phyloP scores from a whole-genome alignment of 2,888 invertebrate genomes.

The Leptinotarsa peninsularis region DNA sequence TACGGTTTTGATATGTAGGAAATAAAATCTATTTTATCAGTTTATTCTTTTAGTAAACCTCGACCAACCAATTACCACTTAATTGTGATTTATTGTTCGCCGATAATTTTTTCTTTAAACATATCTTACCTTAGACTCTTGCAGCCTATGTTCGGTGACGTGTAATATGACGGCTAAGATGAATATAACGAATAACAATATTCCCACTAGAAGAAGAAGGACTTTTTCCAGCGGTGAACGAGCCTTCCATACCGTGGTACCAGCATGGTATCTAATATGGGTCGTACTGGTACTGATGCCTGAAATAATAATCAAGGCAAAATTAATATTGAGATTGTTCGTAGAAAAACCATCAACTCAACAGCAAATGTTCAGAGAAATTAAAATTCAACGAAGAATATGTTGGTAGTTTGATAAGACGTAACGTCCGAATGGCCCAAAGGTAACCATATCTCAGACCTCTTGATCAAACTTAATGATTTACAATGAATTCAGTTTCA shows the following conservation, averaged over 20 bases:
- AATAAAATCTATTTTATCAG: too few relatives aligned
- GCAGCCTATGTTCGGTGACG: conserved; percentile 65
- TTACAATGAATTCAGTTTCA: too few relatives aligned
- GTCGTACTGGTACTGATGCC: conserved; percentile 81
- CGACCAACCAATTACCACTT: not conserved
- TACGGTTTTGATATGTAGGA: too few relatives aligned
- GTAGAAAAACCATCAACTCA: too few relatives aligned
- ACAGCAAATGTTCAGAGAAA: too few relatives aligned
- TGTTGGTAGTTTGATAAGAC: too few relatives aligned
- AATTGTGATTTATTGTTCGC: conserved; percentile 6
- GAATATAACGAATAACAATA: conserved; percentile 71
- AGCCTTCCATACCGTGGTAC: conserved; percentile 81
- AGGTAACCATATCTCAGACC: not conserved
- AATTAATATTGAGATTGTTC: not conserved
- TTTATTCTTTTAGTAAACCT: not conserved
- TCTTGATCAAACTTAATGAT: not conserved
- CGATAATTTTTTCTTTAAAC: conserved; percentile 1
- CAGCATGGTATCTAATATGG: conserved; percentile 85
- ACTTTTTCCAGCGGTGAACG: conserved; percentile 79
- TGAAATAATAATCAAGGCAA: conserved; percentile 41
- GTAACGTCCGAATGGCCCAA: too few relatives aligned
- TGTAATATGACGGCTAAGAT: conserved; percentile 74
- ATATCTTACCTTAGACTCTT: conserved; percentile 60
- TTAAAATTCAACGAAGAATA: too few relatives aligned
- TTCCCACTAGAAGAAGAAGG: conserved; percentile 71